These are phyloP conservation scores for Talpa occidentalis DNA, from an alignment of 2,113 vertebrate species.

Conservation along the genomic window DNA sequence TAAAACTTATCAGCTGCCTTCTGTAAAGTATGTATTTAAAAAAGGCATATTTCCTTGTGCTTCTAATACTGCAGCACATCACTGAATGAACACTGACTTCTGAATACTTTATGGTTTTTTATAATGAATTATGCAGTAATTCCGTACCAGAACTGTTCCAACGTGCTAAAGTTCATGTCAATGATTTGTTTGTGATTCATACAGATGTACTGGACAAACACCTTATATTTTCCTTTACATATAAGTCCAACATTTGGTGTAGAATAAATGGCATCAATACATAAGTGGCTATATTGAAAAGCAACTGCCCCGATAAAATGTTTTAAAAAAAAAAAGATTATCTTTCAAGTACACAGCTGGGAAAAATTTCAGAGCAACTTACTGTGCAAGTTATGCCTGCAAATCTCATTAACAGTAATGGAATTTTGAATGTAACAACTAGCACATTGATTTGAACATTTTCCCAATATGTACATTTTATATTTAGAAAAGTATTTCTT, in stretches of 20 bases:
- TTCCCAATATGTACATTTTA: slow-evolving; percentile 51
- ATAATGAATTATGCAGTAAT: slow-evolving; percentile 85
- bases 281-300: slow-evolving; percentile 71
- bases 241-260: slow-evolving; percentile 17
- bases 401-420: slow-evolving; percentile 73
- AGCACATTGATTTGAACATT: slow-evolving; percentile 61
- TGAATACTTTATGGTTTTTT: slow-evolving; percentile 80
- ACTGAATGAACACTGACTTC: slow-evolving; percentile 78
- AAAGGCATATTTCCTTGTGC: slow-evolving; percentile 75
- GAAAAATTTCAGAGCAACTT: slow-evolving; percentile 64
- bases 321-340: neutral
- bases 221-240: slow-evolving; percentile 49
- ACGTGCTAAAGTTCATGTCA: slow-evolving; percentile 78
- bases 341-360: slow-evolving; percentile 50
- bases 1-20: slow-evolving; percentile 69
- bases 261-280: slow-evolving; percentile 58
- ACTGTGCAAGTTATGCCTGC: slow-evolving; percentile 29
- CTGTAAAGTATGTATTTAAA: slow-evolving; percentile 76
- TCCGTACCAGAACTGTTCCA: slow-evolving; percentile 66
- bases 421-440: slow-evolving; percentile 65
- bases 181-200: slow-evolving; percentile 59
- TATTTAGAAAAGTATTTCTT: slow-evolving; percentile 59
- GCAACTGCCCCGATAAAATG: slow-evolving; percentile 49
- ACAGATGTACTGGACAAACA: slow-evolving; percentile 67
- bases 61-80: slow-evolving; percentile 71